Evolutionary conservation across 2,113 vertebrate genomes (phyloP), one percentile per base, ranked within the genome.

Genomic region (Toxotes chatareus): DNA sequence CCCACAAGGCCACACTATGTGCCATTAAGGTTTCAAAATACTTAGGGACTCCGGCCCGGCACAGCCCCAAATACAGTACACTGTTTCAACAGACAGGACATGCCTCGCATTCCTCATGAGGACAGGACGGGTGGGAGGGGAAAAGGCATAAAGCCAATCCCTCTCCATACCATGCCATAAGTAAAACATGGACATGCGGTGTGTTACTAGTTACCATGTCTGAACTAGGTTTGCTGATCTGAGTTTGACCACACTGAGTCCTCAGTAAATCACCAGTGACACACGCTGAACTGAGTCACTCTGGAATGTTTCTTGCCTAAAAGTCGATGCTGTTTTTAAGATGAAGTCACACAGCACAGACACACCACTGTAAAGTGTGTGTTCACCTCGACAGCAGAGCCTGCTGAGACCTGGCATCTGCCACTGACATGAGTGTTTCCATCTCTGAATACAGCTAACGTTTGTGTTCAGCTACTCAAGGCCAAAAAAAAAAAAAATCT

Each of bases 51-150:
- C 67, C 61, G 72, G 74, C n/a, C 51, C 76, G 21, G 51, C 78
- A 57, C 7, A 65, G 77, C 79, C 36, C 56, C 40, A 47, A 55
- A 57, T 66, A 88, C 84, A 91, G 76, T 59, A 67, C 23, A 19
- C 75, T 59, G 85, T 86, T 90, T 89, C 73, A 90, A 88, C 87
- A 91, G 75, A 86, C 86, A 85, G 87, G 89, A 91, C 82, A 90
- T 91, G 80, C 90, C 86, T 92, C 56, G 60, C 90, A 92, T 91
- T 94, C 90, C 89, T 90, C 84, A 90, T 84, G 76, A 84, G 70
- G 73, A 84, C 82, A 83, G 77, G 53, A 83, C 70, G 60, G 76
- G 66, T 1, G 40, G 66, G 70, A 63, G 60, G 68, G 65, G 63
- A 49, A 12, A 55, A 73, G 51, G 53, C 69, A 51, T 7, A 31